Base-by-base conservation (phyloP, 2,113 vertebrate species). In the Phyllostomus hastatus region DNA sequence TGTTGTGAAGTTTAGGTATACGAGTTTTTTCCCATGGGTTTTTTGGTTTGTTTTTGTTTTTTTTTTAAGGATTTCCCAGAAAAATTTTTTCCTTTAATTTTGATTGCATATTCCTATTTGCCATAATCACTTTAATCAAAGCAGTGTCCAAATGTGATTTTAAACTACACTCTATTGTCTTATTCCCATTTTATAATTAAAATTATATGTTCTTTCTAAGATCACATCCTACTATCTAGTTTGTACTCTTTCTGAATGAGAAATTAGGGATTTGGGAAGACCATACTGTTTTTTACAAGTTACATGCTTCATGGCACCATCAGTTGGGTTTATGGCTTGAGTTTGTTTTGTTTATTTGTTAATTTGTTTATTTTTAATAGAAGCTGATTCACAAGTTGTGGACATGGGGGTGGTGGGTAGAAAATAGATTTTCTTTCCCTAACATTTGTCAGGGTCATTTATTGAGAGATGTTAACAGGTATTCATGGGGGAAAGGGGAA, bases 131-230 rank as follows among this genome's bases (percentile, higher is more conserved):
- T 90, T 26, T 79, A 80, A 90, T 67, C n/a, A n/a, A 90, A 88
- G 72, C 38, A 57, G 17, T 94, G 26, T 80, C n/a, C 22, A 93
- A 52, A 88, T 92, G 31, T 94, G 59, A 85, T 92, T 90, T 85
- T 79, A 69, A 97, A 41, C n/a, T 94, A 50, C 20, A 59, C 94
- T 84, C 93, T 84, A 92, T 73, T 94, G 16, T 72, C 57, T 97
- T 64, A 66, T 76, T 88, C 33, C 38, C 35, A 85, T 95, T 92
- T 96, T 7, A 78, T 43, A 85, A 54, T 94, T 80, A 86, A 95
- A 95, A 69, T 76, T 89, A 22, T 59, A 43, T 94, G 54, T 73
- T 94, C 9, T 76, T 88, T 91, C 96, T 76, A 91, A 96, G 82
- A 83, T 57, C 11, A 50, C 31, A 84, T 81, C 33, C 41, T 93